Base-by-base conservation (phyloP, 2,888 invertebrate genomes). In the Epirrhoe tristata region DNA sequence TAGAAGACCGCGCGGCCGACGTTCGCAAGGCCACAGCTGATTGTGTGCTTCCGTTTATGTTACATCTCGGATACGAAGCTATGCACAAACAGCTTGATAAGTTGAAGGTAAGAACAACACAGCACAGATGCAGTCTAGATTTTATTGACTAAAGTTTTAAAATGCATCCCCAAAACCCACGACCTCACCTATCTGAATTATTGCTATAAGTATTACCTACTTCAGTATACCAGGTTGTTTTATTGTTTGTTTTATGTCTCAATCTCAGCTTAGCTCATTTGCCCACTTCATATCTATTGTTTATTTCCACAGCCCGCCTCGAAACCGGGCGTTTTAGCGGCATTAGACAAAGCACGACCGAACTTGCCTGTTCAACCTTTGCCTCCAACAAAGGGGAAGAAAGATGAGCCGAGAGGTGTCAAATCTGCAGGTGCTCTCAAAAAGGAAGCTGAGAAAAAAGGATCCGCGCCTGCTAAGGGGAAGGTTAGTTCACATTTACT, bases 1-100 rank as follows among this genome's bases (percentile, higher is more conserved):
- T 99, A 66, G 98, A 98, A 83, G 99, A 99, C 90, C 95, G 99
- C 63, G 98, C 96, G 82, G 97, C 96, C 0, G 98, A 98, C 74
- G 98, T 99, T 5, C 94, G 99, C 10, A 98, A 98, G 84, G 97
- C 97, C 79, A 96, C 98, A 0, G 96, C 96, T 62, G 98, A 98
- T 82, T 97, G 98, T 51, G 96, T 98, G 46, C 90, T 98, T 52
- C 98, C 98, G 3, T 95, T 98, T 77, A 99, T 99, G 98, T 95
- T 98, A 72, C 98, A 98, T 84, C 93, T 98, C 6, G 97, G 98
- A 0, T 98, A 96, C 79, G 97, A 97, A 58, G 78, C 94, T 8
- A 97, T 98, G 96, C 91, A 94, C 63, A 96, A 96, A 73, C 96
- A 96, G 69, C 94, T 96, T 0, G 96, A 96, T 70, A 97, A 97